phyloP scores from a whole-genome alignment of 1,140 invertebrate genomes.

The Rhizoglyphus robini region DNA sequence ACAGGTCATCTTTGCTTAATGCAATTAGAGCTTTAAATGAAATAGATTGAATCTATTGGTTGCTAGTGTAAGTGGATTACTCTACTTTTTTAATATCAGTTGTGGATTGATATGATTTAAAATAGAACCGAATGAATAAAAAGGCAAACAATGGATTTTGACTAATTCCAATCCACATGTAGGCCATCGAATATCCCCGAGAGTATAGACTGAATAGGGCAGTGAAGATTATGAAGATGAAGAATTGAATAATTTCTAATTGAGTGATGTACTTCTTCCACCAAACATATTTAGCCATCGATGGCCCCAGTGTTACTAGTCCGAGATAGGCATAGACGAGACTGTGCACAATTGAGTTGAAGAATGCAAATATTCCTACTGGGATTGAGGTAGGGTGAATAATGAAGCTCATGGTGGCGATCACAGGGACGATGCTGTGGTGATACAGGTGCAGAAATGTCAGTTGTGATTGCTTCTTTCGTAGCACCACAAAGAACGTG shows the following conservation, averaged over 20 bases:
- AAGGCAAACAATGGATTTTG: neutral
- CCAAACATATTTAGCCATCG: conserved; percentile 41
- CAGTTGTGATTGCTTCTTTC: conserved; percentile 67
- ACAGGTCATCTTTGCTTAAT: too few relatives aligned
- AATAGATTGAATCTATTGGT: too few relatives aligned
- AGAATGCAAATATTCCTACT: conserved; percentile 28
- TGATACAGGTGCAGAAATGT: too few relatives aligned
- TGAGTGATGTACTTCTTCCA: conserved; percentile 46
- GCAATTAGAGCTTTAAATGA: too few relatives aligned
- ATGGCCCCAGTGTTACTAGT: conserved; percentile 40
- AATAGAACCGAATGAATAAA: neutral
- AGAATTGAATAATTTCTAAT: conserved; percentile 37
- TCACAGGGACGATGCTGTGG: conserved; percentile 35
- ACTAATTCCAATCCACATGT: neutral
- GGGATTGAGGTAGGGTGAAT: neutral
- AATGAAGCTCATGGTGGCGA: conserved; percentile 13
- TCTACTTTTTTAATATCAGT: too few relatives aligned
- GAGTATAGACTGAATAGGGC: neutral
- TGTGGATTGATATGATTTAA: neutral
- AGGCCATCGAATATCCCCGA: neutral
- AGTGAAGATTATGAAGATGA: neutral
- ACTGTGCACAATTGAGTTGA: conserved; percentile 48
- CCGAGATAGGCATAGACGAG: conserved; percentile 46
- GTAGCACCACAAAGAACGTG: conserved; percentile 71
- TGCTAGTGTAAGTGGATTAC: too few relatives aligned